phyloP scores from a whole-genome alignment of 2,797 vertebrate species.

The Erithacus rubecula region DNA sequence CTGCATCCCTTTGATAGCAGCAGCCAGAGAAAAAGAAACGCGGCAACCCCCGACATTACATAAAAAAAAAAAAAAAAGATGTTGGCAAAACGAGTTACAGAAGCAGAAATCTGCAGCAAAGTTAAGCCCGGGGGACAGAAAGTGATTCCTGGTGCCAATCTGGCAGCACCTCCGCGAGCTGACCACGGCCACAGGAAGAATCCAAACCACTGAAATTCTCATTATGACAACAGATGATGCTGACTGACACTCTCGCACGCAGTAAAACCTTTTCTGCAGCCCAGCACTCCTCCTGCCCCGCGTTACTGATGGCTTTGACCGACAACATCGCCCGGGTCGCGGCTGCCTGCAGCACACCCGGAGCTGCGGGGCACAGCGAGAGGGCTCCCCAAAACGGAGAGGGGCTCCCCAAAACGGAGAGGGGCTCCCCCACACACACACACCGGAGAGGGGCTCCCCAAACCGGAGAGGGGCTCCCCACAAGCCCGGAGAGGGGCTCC shows the following conservation, averaged over 20 bases:
- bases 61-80: background rate
- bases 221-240: background rate
- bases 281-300: background rate
- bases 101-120: background rate
- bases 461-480: no score
- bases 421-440: no score
- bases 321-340: background rate
- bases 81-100: background rate
- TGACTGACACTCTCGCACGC: background rate
- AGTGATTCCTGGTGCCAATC: background rate
- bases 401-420: no score
- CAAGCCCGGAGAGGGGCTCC: no score
- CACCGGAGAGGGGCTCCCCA: no score
- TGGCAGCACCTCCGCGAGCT: background rate
- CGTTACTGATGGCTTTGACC: background rate
- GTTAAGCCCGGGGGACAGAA: background rate
- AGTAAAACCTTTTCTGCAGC: background rate
- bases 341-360: background rate
- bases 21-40: background rate
- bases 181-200: background rate
- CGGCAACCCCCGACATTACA: background rate
- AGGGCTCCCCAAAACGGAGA: no score
- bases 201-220: background rate
- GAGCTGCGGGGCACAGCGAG: background rate
- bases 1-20: fast-evolving